These are phyloP conservation scores for Acronicta alni DNA, from an alignment of 2,888 invertebrate genomes.

Conservation along the genomic window DNA sequence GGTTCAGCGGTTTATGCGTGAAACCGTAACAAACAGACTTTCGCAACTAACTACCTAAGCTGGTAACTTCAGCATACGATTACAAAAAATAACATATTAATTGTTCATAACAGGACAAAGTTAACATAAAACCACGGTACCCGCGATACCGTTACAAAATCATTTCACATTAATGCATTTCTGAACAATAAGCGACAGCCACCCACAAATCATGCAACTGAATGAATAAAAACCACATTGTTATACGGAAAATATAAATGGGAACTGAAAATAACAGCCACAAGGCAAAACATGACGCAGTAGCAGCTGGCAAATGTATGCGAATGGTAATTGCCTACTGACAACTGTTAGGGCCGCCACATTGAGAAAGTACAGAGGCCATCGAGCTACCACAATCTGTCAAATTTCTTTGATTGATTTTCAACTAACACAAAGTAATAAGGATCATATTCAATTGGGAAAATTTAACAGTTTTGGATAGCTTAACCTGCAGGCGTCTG, in stretches of 20 bases:
- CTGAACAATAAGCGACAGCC: conserved; percentile 5
- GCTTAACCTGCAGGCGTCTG: no score
- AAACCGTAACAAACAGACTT: no score
- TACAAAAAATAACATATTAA: not conserved
- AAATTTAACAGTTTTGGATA: no score
- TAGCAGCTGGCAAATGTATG: conserved; percentile 31
- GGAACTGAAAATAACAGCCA: conserved; percentile 16
- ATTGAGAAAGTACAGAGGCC: not conserved
- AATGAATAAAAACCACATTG: conserved; percentile 13
- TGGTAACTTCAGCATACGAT: no score
- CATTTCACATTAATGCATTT: conserved; percentile 17
- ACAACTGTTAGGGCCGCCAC: conserved; percentile 1
- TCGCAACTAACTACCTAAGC: no score
- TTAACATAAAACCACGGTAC: conserved; percentile 7
- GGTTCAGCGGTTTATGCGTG: no score
- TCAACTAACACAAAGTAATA: no score
- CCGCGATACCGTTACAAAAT: conserved; percentile 11
- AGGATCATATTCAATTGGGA: no score
- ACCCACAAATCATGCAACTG: conserved; percentile 3
- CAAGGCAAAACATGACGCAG: conserved; percentile 19
- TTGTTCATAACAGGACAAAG: conserved; percentile 10
- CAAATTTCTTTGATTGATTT: no score
- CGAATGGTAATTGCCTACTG: conserved; percentile 14
- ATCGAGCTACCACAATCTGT: no score
- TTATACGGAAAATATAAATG: conserved; percentile 16